phyloP scores from a whole-genome alignment of 1,140 invertebrate genomes.

The Pseudomyrmex sp. region DNA sequence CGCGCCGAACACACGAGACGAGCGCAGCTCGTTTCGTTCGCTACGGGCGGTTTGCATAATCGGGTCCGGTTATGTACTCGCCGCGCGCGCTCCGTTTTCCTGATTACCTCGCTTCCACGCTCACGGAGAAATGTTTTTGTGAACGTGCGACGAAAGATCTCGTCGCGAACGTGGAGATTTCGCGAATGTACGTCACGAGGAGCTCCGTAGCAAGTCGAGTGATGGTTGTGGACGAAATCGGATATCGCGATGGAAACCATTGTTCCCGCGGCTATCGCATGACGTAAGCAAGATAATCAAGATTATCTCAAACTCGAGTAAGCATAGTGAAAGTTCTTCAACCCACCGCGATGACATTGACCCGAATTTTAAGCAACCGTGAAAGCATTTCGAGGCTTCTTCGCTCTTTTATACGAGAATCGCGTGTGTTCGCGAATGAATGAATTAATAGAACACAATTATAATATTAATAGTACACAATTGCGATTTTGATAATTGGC shows the following conservation, averaged over 20 bases:
- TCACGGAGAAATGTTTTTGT: too few species aligned
- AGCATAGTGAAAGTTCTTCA: slow-evolving; percentile 62
- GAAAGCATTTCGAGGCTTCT: background rate
- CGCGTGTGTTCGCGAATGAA: background rate
- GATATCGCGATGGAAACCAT: background rate
- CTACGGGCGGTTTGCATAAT: slow-evolving; percentile 34
- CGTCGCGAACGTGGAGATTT: background rate
- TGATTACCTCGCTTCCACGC: background rate
- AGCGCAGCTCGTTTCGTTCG: slow-evolving; percentile 18
- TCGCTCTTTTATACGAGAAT: slow-evolving; percentile 25
- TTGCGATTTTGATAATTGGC: background rate
- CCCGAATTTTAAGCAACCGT: slow-evolving; percentile 66
- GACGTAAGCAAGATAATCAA: slow-evolving; percentile 21
- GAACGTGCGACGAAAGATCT: background rate
- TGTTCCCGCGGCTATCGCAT: slow-evolving; percentile 10
- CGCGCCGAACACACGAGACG: background rate
- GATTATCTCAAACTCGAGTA: slow-evolving; percentile 47
- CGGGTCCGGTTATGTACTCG: slow-evolving; percentile 37
- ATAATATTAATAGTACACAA: too few species aligned
- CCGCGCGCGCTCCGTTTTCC: background rate
- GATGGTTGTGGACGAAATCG: background rate
- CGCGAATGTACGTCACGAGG: background rate
- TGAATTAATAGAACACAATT: background rate
- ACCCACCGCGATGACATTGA: slow-evolving; percentile 45
- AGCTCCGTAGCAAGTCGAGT: too few species aligned